A percentile compares a stretch with the other conserved stretches of the same genome.
phyloP scores from a whole-genome alignment of 2,888 invertebrate species.

The Steromphala cineraria region DNA sequence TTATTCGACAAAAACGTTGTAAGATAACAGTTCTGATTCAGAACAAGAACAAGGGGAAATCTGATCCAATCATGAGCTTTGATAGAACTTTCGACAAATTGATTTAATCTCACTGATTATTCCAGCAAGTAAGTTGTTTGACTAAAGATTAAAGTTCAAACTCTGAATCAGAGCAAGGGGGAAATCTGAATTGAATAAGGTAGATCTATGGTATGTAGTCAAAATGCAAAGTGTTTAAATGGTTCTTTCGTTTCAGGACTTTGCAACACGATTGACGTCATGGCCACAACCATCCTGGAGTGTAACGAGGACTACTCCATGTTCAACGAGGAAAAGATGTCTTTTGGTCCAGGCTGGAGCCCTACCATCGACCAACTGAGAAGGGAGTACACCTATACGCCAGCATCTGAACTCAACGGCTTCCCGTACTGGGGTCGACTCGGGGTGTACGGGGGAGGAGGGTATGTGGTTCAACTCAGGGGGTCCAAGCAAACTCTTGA shows the following conservation, averaged over 20 bases:
- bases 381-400: slow-evolving; percentile 68
- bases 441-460: slow-evolving; percentile 76
- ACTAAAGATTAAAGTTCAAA: no score
- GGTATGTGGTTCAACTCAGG: slow-evolving; percentile 76
- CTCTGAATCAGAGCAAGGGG: no score
- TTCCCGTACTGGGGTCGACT: slow-evolving; percentile 75
- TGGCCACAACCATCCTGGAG: slow-evolving; percentile 52
- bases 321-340: slow-evolving; percentile 58
- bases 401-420: slow-evolving; percentile 72
- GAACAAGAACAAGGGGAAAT: no score
- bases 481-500: slow-evolving; percentile 62
- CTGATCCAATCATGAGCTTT: no score
- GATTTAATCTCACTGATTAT: no score
- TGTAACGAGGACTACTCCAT: slow-evolving; percentile 67
- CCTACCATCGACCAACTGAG: slow-evolving; percentile 17
- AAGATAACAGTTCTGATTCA: no score
- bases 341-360: slow-evolving; percentile 58
- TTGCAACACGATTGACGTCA: slow-evolving; percentile 51
- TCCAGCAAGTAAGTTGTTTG: no score
- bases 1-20: no score
- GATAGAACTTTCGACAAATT: no score
- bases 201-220: no score
- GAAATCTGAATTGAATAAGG: no score
- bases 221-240: not conserved
- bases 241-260: slow-evolving; percentile 40